Conservation (phyloP, 2,888 invertebrate species). For the Xylota segnis region DNA sequence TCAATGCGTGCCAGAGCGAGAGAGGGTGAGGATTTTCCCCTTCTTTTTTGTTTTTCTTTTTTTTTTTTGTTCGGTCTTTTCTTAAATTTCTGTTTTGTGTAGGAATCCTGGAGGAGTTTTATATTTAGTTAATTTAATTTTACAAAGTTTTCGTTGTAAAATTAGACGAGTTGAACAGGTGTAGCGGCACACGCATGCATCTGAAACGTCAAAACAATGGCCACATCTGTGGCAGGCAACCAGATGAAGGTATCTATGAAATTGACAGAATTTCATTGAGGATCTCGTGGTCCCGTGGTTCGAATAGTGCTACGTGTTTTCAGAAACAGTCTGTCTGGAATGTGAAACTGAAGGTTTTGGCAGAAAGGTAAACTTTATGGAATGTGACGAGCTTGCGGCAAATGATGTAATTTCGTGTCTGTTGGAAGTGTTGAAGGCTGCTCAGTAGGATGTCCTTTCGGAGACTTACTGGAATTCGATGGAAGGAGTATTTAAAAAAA, state of each 20-base stretch:
- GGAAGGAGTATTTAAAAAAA: too few species aligned
- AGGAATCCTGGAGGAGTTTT: slow-evolving; percentile 29
- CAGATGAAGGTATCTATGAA: background rate
- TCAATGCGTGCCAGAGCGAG: slow-evolving; percentile 2
- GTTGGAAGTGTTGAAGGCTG: too few species aligned
- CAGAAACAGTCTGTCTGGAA: background rate
- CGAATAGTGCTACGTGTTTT: background rate
- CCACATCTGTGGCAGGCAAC: background rate
- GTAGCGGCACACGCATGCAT: background rate
- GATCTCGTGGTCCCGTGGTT: background rate
- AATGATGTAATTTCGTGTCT: too few species aligned
- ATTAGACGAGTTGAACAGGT: slow-evolving; percentile 24
- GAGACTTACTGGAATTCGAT: too few species aligned
- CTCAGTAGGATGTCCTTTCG: too few species aligned
- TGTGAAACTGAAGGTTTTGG: background rate
- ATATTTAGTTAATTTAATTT: slow-evolving; percentile 20
- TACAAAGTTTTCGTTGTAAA: slow-evolving; percentile 29
- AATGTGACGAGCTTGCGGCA: too few species aligned
- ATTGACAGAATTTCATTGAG: background rate
- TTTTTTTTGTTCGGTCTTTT: slow-evolving; percentile 1
- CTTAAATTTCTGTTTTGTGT: slow-evolving; percentile 1
- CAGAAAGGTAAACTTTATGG: too few species aligned
- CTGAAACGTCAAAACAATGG: slow-evolving; percentile 7
- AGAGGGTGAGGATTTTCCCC: slow-evolving; percentile 18
- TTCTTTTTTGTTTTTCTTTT: background rate